A percentile compares a stretch with the other conserved stretches of the same genome.
These are phyloP conservation scores for Choristoneura rosaceana DNA, from an alignment of 2,888 invertebrate genomes.

Conservation along the genomic window DNA sequence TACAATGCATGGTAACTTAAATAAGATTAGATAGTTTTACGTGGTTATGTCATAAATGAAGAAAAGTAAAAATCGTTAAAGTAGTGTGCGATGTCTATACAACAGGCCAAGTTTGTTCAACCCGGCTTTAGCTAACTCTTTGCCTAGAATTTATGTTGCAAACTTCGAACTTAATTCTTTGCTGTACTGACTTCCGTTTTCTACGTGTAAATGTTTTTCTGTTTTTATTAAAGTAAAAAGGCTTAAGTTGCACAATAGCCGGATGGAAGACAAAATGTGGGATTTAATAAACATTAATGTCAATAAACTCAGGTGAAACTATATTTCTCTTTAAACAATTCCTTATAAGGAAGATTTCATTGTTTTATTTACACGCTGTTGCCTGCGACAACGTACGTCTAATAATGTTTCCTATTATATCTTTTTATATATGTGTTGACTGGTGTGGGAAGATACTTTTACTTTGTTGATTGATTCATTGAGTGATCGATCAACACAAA, in stretches of 20 bases:
- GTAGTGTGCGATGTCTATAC: constrained; percentile 49
- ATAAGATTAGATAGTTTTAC: background rate
- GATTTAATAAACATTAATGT: constrained; percentile 2
- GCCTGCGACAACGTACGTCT: background rate
- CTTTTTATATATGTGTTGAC: background rate
- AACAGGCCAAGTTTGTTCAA: constrained; percentile 72
- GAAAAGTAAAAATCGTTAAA: constrained; percentile 29
- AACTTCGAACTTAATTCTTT: constrained; percentile 70
- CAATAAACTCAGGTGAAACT: background rate
- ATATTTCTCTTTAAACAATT: background rate
- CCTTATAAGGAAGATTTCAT: background rate
- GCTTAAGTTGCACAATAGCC: constrained; percentile 17
- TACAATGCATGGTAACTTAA: background rate
- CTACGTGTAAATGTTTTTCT: constrained; percentile 62
- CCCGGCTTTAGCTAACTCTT: constrained; percentile 76
- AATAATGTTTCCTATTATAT: background rate
- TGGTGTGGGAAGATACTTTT: too few relatives aligned
- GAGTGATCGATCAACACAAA: too few relatives aligned
- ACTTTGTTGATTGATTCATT: too few relatives aligned
- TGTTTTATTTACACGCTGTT: background rate
- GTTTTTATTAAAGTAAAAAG: constrained; percentile 28
- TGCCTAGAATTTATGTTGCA: constrained; percentile 70
- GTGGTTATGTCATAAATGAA: constrained; percentile 4
- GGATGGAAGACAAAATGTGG: constrained; percentile 4
- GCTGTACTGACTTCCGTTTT: constrained; percentile 69